Base-by-base conservation (phyloP, 2,113 vertebrate species). In the Seriola aureovittata region DNA sequence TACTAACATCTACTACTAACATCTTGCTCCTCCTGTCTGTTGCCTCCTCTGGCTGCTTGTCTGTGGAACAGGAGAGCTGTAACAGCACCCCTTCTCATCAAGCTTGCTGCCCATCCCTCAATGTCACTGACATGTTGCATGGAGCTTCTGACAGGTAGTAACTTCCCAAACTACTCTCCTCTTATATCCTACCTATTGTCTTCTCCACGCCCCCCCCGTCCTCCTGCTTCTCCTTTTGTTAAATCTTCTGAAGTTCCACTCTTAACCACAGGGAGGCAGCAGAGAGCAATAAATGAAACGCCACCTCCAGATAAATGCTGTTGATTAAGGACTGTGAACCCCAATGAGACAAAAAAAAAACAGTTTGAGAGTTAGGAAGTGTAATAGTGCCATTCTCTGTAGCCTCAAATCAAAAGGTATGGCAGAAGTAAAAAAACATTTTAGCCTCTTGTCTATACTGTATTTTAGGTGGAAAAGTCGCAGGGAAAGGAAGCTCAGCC, bases 401-500 rank as follows among this genome's bases (percentile, higher is more conserved):
- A 78, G 79, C 54, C 38, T 65, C 19, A 55, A 60, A 84, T 32
- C 19, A 76, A 63, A 42, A 60, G 16, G 46, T 81, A 57, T 69
- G 29, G 59, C 25, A 32, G 54, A 78, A 82, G 78, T 60, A 75
- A 75, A 66, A 66, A 89, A 72, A 78, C 85, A 84, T 88, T 82
- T 90, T 91, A 93, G 91, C 88, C 70, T 90, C 66, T 90, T 90
- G 89, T 94, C 82, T 95, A 94, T 92, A 90, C 90, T 92, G 92
- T 89, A 91, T 94, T 94, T 93, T 95, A 94, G 93, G 93, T 95
- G 93, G 93, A 94, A 94, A 94, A 66, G 84, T 85, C 77, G 88
- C 93, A 94, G 91, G 94, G 92, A 93, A 88, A 91, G 85, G 89
- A 94, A 93, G 85, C 88, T 89, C 90, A 93, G 86, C 92, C 92